These are phyloP conservation scores for Heliangelus exortis DNA, from an alignment of 2,797 vertebrate genomes.

Conservation along the genomic window DNA sequence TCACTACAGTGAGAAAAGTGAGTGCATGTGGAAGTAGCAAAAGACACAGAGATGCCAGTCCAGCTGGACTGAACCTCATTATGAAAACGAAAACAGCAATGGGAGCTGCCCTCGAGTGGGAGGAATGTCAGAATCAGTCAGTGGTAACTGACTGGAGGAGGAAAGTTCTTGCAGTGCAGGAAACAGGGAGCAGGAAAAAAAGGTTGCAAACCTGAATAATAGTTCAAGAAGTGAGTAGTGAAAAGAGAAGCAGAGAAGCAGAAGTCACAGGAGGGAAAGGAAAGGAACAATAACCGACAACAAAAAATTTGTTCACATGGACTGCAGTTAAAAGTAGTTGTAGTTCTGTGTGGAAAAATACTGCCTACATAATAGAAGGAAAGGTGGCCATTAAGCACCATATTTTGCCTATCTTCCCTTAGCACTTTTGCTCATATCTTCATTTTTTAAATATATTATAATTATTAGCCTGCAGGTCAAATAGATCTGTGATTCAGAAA, in stretches of 20 bases:
- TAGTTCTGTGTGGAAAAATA: background rate
- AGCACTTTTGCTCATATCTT: background rate
- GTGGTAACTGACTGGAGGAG: rapidly evolving
- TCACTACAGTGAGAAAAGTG: background rate
- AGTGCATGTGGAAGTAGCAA: background rate
- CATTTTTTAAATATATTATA: background rate
- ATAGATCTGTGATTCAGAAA: background rate
- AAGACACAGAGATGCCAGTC: rapidly evolving
- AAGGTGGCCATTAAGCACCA: background rate
- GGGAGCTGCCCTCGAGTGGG: rapidly evolving
- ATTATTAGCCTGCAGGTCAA: background rate
- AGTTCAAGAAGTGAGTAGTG: background rate
- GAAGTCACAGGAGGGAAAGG: background rate
- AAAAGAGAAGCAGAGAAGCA: background rate
- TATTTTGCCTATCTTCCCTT: background rate
- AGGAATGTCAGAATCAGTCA: background rate
- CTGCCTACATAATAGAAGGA: background rate
- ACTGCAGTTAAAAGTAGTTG: background rate
- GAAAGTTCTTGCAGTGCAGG: background rate
- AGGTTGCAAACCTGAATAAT: background rate
- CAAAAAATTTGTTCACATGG: background rate
- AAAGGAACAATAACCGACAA: background rate
- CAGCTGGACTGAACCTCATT: too few relatives aligned
- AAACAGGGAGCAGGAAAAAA: background rate
- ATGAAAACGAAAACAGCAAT: background rate